Base-by-base conservation (phyloP, 2,113 vertebrate genomes). In the Cyrtonyx montezumae region DNA sequence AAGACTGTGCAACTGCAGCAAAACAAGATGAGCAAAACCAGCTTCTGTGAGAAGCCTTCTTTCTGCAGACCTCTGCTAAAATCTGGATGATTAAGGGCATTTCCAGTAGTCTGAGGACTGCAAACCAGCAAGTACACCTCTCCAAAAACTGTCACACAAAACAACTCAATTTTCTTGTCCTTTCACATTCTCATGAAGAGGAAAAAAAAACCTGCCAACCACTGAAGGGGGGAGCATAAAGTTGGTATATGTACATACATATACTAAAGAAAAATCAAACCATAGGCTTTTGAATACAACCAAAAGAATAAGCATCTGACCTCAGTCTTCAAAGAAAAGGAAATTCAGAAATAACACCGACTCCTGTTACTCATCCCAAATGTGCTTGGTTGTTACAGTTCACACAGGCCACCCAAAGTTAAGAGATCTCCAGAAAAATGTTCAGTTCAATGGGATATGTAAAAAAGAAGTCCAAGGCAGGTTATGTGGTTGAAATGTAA, bases 381-480 rank as follows among this genome's bases (percentile, higher is more conserved):
- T 61, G 34, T 21, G 32, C 73, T 84, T 77, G 20, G 20, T 56
- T 94, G 79, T 45, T 92, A 76, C 22, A 77, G 87, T 65, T 37
- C 89, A 81, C 13, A 1, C 77, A 80, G 91, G 87, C 93, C 96
- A 97, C 84, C 63, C 96, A 95, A 92, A 94, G 66, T 84, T 90
- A 90, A 91, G 71, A 94, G 68, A 90, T 22, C 61, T 79, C 74
- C 77, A 77, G 71, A 94, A 95, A 93, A 88, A 73, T 16, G 1
- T 74, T 84, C 87, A 94, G 6, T 79, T 77, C 84, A 34, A 88
- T 90, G 28, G 51, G 32, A 11, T 82, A 86, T 43, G 48, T 85
- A 84, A 84, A 89, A 95, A 94, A 81, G 49, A 68, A 94, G 84
- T 73, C 93, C 76, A 61, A 71, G 92, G 91, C 93, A 97, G 94